phyloP scores from a whole-genome alignment of 2,113 vertebrate genomes.

The Crotalus viridis region DNA sequence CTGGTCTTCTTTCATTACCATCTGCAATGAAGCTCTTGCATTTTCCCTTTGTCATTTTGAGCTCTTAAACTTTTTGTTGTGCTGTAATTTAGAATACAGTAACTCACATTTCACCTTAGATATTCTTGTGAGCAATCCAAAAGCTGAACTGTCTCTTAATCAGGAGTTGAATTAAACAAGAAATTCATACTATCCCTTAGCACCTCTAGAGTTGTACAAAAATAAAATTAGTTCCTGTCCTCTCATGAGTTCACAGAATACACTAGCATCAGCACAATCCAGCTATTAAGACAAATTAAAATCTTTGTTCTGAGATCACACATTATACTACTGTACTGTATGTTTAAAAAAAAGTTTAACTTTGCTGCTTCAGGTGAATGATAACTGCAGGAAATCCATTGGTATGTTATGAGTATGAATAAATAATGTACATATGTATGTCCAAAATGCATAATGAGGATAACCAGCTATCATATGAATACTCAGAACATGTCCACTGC shows the following conservation, averaged over 20 bases:
- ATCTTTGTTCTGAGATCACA: background rate
- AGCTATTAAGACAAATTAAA: background rate
- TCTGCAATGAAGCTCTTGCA: background rate
- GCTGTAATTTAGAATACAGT: background rate
- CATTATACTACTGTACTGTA: no score
- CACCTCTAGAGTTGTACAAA: background rate
- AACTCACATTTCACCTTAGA: background rate
- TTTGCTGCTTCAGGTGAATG: background rate
- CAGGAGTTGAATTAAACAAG: background rate
- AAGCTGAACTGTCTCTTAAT: background rate
- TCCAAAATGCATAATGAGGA: background rate
- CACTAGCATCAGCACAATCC: background rate
- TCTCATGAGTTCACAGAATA: background rate
- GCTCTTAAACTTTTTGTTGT: background rate
- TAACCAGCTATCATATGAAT: background rate
- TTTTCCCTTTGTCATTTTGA: background rate
- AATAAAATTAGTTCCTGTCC: background rate
- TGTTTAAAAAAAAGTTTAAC: background rate
- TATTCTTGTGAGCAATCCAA: background rate
- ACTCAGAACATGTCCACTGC: background rate
- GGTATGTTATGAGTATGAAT: background rate
- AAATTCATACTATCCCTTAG: no score
- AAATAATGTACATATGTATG: background rate
- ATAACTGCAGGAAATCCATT: background rate
- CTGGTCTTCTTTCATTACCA: background rate